Base-by-base conservation (phyloP, 2,113 vertebrate species). In the Clupea harengus region DNA sequence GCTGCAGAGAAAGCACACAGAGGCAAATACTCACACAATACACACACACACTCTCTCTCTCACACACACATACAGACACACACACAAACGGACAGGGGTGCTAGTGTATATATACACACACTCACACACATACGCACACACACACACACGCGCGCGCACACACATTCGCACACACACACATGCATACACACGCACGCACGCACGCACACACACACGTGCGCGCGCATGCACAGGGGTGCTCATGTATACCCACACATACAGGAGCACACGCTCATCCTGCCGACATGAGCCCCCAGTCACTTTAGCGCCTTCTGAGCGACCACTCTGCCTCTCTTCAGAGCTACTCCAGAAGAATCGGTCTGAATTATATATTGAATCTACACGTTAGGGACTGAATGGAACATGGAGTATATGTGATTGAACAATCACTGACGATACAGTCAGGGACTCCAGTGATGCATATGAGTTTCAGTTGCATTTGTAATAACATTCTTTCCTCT, bases 371-470 rank as follows among this genome's bases (percentile, higher is more conserved):
- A 78, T 78, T 15, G 3, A 0, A 15, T 39, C 72, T 32, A 15
- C 72, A 78, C 28, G 32, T 78, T 44, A 78, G 72, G 64, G 64
- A 67, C n/a, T 67, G 64, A 67, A 67, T 67, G 32, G 15, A 78
- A 32, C 10, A 78, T 32, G 72, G 28, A 78, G 72, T 2, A 78
- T 78, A 78, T 78, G 72, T 32, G 72, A 78, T 32, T 15, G 72
- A 78, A 28, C 72, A 17, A 78, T 78, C 72, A 78, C 28, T 28
- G 25, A 78, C 9, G 10, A 78, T 78, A 78, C 72, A 17, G 28
- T 78, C 72, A 32, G 18, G 39, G 28, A 39, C 28, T 32, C 32
- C 72, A 78, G 13, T 18, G 18, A 78, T 78, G 72, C 72, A 15
- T 32, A 39, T 17, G 6, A 10, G 28, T 15, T 28, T 78, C 13